Base-by-base conservation (phyloP, 2,797 vertebrate species). In the Rhyacichthys aspro region DNA sequence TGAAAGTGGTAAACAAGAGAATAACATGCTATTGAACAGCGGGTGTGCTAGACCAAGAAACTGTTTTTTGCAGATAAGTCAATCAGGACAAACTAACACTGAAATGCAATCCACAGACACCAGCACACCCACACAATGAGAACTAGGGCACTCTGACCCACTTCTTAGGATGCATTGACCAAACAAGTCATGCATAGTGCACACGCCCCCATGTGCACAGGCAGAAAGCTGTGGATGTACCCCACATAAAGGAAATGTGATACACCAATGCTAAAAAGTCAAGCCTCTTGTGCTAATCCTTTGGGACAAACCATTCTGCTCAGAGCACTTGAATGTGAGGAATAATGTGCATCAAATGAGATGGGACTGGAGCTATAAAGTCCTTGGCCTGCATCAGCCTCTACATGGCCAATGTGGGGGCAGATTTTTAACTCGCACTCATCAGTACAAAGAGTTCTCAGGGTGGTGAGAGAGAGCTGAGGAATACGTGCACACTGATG, bases 101-200 rank as follows among this genome's bases (percentile, higher is more conserved):
- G 66, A 76, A 86, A 88, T 47, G 53, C 74, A 81, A 76, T 78
- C 78, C 77, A 64, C 72, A 79, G 62, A 72, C 73, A 68, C 68
- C 60, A 11, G 54, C 72, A 83, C 77, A 54, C 72, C 76, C 70
- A 86, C 78, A 88, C 80, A 81, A 72, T 67, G 76, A 82, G 72
- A 92, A 89, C 88, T 89, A 86, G 92, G 91, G 88, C 90, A 76
- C 86, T 78, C 76, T 90, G 89, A 93, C 90, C 91, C 84, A 91
- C 84, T 92, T 92, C 81, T 80, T 82, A 84, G 81, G 84, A 86
- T 84, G 85, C 88, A 90, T 70, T 86, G 86, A 88, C 87, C 86
- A 89, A 89, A 90, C 82, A 75, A 87, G 74, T 76, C 82, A 85
- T 82, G 76, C 82, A 79, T 63, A 76, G 76, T 61, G 48, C 58